Evolutionary conservation across 1,140 invertebrate genomes (phyloP), one percentile per base, ranked within the genome.

Genomic region (Drosophila carrolli): DNA sequence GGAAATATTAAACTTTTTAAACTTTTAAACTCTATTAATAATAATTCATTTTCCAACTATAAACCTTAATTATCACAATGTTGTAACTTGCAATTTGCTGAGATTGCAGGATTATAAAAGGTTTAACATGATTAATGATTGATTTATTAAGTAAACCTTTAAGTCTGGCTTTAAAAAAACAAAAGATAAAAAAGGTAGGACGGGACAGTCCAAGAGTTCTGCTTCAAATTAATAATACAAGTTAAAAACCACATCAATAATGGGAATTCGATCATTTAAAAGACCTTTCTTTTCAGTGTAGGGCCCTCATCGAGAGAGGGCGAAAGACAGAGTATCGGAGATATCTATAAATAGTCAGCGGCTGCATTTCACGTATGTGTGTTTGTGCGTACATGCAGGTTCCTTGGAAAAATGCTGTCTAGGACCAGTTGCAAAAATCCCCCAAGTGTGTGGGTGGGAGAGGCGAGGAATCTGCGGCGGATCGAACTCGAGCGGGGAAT

Each of bases 351-450:
- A 86, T 86, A 86, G 82, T 61, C 61, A 23, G 29, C n/a, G 57
- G 23, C 37, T 41, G 65, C 65, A 65, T 44, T 51, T 67, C 48
- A 29, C 23, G 62, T 19, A 54, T 56, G 19, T 43, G 29, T 0
- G 67, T 37, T 48, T 29, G 60, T 56, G 60, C 38, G 23, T 60
- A 66, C 56, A 80, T 85, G 81, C 81, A 85, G 81, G 81, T 85
- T 85, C 81, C 81, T 78, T 81, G 82, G 81, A 85, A 85, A 85
- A 85, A 85, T 81, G 68, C 65, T 66, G 75, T 23, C 74, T 48
- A 60, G 51, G 72, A 65, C 75, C 72, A 78, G 76, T 73, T 66
- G 50, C 67, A 14, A 67, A 44, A 53, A 41, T 13, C 41, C 43
- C 23, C 61, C 48, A 29, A 62, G 44, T 54, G 43, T 67, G 74